Evolutionary conservation across 2,113 vertebrate species (phyloP).

Genomic region (Cyphomyrus discorhynchus): DNA sequence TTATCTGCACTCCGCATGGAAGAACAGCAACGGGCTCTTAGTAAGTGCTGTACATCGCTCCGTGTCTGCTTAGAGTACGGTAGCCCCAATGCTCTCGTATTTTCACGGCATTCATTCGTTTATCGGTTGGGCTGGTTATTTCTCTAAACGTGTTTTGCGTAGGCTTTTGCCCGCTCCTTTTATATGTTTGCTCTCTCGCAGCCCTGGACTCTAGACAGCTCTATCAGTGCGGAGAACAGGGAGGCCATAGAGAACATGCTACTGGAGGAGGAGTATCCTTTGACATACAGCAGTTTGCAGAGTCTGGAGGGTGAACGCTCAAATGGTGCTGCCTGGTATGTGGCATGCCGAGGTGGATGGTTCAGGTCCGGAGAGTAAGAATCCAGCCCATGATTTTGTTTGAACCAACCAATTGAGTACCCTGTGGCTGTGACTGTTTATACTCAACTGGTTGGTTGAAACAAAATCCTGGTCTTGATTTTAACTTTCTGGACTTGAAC

Average conservation of each 20-base stretch:
- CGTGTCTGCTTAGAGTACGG: neutral
- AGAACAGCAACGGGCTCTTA: conserved; percentile 62
- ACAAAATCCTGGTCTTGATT: too few relatives aligned
- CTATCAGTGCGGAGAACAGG: conserved; percentile 89
- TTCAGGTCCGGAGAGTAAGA: too few relatives aligned
- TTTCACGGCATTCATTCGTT: neutral
- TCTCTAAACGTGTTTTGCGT: neutral
- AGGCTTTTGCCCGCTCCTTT: neutral
- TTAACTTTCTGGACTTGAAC: too few relatives aligned
- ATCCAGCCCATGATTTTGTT: too few relatives aligned
- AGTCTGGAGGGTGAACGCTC: neutral
- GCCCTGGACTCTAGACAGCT: conserved; percentile 89
- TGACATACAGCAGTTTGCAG: neutral
- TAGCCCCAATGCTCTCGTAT: neutral
- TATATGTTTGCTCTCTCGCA: conserved; percentile 37
- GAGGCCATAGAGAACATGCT: conserved; percentile 90
- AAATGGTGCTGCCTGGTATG: neutral
- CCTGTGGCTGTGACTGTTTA: too few relatives aligned
- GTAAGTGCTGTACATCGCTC: conserved; percentile 56
- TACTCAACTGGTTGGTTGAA: too few relatives aligned
- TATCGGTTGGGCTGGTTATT: too few relatives aligned
- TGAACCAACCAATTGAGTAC: too few relatives aligned
- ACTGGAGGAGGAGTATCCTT: conserved; percentile 94
- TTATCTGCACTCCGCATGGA: conserved; percentile 81
- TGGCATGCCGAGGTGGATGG: neutral